Evolutionary conservation across 2,113 vertebrate genomes (phyloP).

Genomic region (Vulpes ferrilata): DNA sequence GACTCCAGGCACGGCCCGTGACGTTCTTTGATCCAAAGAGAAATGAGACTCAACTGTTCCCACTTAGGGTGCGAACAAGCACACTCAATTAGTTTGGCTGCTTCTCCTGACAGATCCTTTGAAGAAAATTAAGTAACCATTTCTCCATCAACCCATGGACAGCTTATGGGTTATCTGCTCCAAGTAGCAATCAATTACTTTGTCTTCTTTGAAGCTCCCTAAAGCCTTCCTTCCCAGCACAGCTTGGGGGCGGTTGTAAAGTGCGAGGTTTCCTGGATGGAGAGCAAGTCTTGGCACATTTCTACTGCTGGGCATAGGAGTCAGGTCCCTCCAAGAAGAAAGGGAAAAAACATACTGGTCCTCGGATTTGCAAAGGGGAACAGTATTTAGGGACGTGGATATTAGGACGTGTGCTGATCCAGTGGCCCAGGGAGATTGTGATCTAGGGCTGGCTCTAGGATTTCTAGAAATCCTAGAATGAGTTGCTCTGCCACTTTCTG

Average conservation of each 20-base stretch:
- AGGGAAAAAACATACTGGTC: not conserved
- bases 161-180: conserved; percentile 68
- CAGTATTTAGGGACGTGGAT: not conserved
- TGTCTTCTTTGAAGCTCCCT: conserved; percentile 72
- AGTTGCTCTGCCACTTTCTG: not conserved
- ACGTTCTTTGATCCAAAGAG: not conserved
- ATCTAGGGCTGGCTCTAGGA: not conserved
- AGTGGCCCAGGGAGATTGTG: not conserved
- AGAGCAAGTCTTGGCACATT: not conserved
- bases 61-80: conserved; percentile 12
- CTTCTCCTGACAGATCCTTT: conserved; percentile 62
- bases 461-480: not conserved
- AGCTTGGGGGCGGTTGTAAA: not conserved
- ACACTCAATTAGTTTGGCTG: conserved; percentile 17
- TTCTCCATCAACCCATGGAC: conserved; percentile 76
- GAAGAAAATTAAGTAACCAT: conserved; percentile 82
- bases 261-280: not conserved
- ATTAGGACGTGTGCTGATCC: not conserved
- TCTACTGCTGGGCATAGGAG: not conserved
- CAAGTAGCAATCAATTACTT: conserved; percentile 81
- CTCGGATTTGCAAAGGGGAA: not conserved
- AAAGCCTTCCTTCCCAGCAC: conserved; percentile 71
- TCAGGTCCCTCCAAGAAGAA: not conserved
- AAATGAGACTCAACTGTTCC: not conserved
- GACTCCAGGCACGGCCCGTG: fast-evolving